A percentile compares a stretch with the other conserved stretches of the same genome.
These are phyloP conservation scores for Phaenicophaeus curvirostris DNA, from an alignment of 2,797 vertebrate genomes.

Conservation along the genomic window DNA sequence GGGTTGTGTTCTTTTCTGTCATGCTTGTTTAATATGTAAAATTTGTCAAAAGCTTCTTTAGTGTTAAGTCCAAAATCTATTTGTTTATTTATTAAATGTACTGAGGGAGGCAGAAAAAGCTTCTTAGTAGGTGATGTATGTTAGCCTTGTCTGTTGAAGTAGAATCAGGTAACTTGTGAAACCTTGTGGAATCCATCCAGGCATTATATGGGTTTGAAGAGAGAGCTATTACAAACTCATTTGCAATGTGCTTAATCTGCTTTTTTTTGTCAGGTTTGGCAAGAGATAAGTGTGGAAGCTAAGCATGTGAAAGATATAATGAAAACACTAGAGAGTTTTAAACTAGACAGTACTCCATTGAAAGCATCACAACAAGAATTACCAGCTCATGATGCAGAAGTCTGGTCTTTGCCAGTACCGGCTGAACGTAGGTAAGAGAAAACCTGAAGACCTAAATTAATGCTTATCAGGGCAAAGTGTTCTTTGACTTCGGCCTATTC, in stretches of 20 bases:
- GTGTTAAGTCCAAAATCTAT: background rate
- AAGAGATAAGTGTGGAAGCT: conserved; percentile 93
- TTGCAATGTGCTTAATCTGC: conserved; percentile 1
- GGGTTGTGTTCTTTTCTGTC: background rate
- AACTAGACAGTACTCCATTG: conserved; percentile 84
- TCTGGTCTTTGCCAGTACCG: conserved; percentile 87
- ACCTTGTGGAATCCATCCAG: background rate
- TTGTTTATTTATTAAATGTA: background rate
- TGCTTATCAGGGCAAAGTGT: background rate
- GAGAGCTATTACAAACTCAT: background rate
- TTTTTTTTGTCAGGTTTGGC: conserved; percentile 85
- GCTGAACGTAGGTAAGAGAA: conserved; percentile 87
- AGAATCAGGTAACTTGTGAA: background rate
- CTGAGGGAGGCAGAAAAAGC: background rate
- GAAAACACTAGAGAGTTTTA: conserved; percentile 92
- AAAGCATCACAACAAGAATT: conserved; percentile 85
- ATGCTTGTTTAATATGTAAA: background rate
- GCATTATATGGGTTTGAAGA: background rate
- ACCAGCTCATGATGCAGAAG: conserved; percentile 84
- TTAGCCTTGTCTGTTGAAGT: background rate
- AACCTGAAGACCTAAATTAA: background rate
- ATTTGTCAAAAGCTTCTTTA: background rate
- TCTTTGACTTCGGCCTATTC: background rate
- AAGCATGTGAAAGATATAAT: conserved; percentile 95
- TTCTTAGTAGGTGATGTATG: background rate